phyloP scores from a whole-genome alignment of 2,113 vertebrate species.

The Osmerus eperlanus region DNA sequence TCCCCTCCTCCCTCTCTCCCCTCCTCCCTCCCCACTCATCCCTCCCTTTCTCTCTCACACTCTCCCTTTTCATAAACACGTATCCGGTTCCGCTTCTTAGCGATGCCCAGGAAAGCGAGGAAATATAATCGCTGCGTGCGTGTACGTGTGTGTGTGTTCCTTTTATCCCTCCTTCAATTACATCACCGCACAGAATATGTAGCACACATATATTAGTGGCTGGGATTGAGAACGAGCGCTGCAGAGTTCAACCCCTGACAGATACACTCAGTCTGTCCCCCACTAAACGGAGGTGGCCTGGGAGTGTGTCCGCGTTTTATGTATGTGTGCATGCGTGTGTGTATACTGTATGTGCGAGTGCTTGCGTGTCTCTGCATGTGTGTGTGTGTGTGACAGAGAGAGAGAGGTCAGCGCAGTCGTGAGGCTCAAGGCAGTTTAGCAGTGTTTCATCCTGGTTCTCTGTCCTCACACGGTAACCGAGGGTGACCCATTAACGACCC shows the following conservation, averaged over 20 bases:
- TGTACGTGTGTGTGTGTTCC: neutral
- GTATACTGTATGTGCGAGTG: too few relatives aligned
- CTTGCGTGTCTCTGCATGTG: neutral
- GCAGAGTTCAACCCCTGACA: neutral
- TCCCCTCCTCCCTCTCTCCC: neutral
- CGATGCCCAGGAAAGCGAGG: constrained; percentile 15
- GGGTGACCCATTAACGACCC: too few relatives aligned
- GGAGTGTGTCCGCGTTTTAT: neutral
- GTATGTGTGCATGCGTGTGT: neutral
- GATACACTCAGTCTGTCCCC: neutral
- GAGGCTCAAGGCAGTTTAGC: neutral
- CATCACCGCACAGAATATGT: neutral
- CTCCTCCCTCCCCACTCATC: neutral
- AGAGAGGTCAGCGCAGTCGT: neutral
- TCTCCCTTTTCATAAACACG: constrained; percentile 34
- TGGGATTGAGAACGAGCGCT: neutral
- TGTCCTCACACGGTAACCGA: too few relatives aligned
- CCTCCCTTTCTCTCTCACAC: constrained; percentile 7
- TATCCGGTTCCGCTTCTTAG: constrained; percentile 30
- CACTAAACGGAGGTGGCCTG: neutral
- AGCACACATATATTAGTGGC: too few relatives aligned
- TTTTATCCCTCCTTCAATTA: neutral
- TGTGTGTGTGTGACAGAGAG: neutral
- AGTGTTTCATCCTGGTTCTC: too few relatives aligned
- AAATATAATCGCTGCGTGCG: neutral